Evolutionary conservation across 2,797 vertebrate genomes (phyloP).

Genomic region (Myiothlypis chrysogaster): DNA sequence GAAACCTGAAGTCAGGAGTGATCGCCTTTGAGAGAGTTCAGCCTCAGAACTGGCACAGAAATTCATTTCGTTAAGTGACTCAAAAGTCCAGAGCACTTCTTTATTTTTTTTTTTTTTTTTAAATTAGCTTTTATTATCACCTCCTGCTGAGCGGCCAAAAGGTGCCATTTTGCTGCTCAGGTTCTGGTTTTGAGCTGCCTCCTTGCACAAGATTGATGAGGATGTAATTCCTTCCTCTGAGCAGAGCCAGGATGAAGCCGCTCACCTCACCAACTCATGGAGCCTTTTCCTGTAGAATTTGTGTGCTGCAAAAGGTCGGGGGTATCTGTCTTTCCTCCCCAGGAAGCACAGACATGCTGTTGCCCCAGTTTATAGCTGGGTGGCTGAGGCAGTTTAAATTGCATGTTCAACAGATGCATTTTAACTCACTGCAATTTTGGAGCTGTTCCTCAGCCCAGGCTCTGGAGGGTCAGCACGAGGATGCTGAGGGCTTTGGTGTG

Average conservation of each 20-base stretch:
- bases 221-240: background rate
- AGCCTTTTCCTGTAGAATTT: background rate
- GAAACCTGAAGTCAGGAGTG: slow-evolving; percentile 58
- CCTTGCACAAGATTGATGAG: background rate
- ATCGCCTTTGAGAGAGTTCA: slow-evolving; percentile 21
- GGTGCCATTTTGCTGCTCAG: background rate
- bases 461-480: background rate
- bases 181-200: background rate
- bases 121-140: slow-evolving; percentile 10
- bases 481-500: background rate
- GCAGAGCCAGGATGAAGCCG: background rate
- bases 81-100: background rate
- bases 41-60: slow-evolving; percentile 31
- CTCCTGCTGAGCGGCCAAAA: slow-evolving; percentile 1
- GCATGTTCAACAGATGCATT: background rate
- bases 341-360: background rate
- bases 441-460: background rate
- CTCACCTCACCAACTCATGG: background rate
- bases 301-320: background rate
- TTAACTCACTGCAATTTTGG: background rate
- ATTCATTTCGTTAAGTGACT: slow-evolving; percentile 55
- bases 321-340: background rate
- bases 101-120: background rate
- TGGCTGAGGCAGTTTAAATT: background rate
- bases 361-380: accelerated